Conservation (phyloP, 2,888 invertebrate species). For the Andrena camellia region DNA sequence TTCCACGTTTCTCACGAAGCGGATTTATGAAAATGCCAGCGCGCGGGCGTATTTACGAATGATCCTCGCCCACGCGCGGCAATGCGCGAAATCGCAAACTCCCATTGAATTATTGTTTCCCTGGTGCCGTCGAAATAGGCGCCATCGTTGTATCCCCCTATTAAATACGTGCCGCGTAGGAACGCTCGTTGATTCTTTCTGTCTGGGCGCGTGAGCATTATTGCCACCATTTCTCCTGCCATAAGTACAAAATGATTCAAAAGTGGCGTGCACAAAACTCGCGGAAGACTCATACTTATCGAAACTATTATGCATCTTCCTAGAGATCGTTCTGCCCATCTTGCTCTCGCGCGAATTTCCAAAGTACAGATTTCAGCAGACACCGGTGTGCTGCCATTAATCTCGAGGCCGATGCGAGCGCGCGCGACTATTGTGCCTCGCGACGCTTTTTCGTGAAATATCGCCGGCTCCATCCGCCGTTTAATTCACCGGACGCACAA, state of each 20-base stretch:
- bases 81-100: conserved; percentile 34
- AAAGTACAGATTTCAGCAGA: background rate
- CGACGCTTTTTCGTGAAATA: conserved; percentile 25
- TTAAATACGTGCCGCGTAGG: conserved; percentile 29
- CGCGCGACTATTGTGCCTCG: background rate
- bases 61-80: conserved; percentile 31
- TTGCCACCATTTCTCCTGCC: background rate
- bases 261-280: background rate
- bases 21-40: conserved; percentile 57
- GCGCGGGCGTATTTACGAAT: conserved; percentile 34
- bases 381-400: background rate
- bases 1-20: conserved; percentile 12
- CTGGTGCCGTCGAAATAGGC: conserved; percentile 11
- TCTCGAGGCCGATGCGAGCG: background rate
- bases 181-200: background rate
- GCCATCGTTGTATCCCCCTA: conserved; percentile 11
- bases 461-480: conserved; percentile 9
- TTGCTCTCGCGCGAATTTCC: background rate
- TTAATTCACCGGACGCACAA: conserved; percentile 8
- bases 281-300: background rate
- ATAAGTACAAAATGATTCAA: background rate
- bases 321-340: background rate
- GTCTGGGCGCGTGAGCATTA: background rate
- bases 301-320: background rate
- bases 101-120: conserved; percentile 35